Conservation (phyloP, 2,113 vertebrate genomes). For the Melanotaenia duboulayi region DNA sequence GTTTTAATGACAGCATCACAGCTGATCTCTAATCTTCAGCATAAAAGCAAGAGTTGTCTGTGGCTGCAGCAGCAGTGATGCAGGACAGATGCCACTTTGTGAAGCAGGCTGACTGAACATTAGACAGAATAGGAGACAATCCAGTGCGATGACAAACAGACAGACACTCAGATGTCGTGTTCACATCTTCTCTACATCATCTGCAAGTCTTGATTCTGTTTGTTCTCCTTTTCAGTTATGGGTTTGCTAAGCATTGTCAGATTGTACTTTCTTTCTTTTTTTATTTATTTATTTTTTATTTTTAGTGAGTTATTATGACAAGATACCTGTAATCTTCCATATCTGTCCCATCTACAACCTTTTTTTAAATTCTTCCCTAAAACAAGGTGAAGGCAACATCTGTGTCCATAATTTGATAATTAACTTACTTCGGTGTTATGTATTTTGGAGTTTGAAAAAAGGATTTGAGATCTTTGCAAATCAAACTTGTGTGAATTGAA, state of each 20-base stretch:
- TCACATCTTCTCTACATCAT: conserved; percentile 59
- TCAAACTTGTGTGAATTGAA: neutral
- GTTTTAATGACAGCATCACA: conserved; percentile 48
- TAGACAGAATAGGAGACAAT: conserved; percentile 34
- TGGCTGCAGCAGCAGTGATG: conserved; percentile 29
- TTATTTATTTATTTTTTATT: too few species aligned
- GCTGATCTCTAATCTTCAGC: conserved; percentile 38
- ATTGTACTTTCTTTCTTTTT: conserved; percentile 60
- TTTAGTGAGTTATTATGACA: conserved; percentile 74
- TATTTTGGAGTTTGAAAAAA: conserved; percentile 41
- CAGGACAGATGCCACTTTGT: conserved; percentile 28
- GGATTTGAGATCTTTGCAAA: conserved; percentile 52
- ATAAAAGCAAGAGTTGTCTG: conserved; percentile 24
- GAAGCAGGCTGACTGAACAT: conserved; percentile 41
- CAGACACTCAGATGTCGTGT: conserved; percentile 56
- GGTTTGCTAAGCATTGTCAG: conserved; percentile 76
- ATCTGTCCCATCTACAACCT: conserved; percentile 55
- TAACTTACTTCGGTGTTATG: conserved; percentile 50
- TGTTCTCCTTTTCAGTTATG: conserved; percentile 58
- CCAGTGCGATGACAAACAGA: conserved; percentile 20
- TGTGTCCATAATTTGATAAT: conserved; percentile 58
- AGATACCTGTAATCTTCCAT: conserved; percentile 74
- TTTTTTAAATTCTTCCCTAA: conserved; percentile 22
- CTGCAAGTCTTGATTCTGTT: conserved; percentile 68
- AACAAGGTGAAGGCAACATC: conserved; percentile 45